phyloP scores from a whole-genome alignment of 2,113 vertebrate genomes.

The Taxidea taxus region DNA sequence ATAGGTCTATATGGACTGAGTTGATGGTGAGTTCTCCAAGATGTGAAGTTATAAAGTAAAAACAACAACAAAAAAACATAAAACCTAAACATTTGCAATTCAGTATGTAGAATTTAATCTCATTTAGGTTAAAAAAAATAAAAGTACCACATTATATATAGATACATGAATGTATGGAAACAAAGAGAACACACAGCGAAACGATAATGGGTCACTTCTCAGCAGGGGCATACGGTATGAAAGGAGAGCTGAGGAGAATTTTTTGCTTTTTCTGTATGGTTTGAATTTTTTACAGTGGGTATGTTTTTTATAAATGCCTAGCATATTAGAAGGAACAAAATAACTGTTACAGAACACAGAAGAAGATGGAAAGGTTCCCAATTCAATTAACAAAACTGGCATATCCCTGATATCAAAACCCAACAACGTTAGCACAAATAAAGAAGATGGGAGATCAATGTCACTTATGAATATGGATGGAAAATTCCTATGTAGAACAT shows the following conservation, averaged over 20 bases:
- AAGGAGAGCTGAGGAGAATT: background rate
- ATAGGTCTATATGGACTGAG: background rate
- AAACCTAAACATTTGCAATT: background rate
- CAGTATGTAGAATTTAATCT: background rate
- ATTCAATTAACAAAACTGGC: constrained; percentile 57
- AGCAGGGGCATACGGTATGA: background rate
- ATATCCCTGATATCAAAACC: constrained; percentile 31
- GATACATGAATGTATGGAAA: background rate
- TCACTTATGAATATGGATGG: constrained; percentile 58
- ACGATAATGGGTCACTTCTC: background rate
- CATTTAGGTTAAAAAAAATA: background rate
- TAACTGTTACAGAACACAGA: constrained; percentile 18
- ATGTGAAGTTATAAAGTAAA: background rate
- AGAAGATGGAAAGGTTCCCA: constrained; percentile 58
- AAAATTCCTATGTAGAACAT: constrained; percentile 63
- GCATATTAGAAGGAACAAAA: constrained; percentile 41
- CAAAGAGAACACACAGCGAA: background rate
- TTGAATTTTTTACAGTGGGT: constrained; percentile 39
- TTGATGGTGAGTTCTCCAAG: background rate
- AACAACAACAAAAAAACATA: background rate
- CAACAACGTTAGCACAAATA: background rate
- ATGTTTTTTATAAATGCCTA: constrained; percentile 54
- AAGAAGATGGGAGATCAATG: constrained; percentile 36
- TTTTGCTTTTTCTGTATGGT: constrained; percentile 32
- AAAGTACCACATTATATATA: background rate